Evolutionary conservation across 2,113 vertebrate species (phyloP), one percentile per base, ranked within the genome.

Genomic region (Cephalophus harveyi): DNA sequence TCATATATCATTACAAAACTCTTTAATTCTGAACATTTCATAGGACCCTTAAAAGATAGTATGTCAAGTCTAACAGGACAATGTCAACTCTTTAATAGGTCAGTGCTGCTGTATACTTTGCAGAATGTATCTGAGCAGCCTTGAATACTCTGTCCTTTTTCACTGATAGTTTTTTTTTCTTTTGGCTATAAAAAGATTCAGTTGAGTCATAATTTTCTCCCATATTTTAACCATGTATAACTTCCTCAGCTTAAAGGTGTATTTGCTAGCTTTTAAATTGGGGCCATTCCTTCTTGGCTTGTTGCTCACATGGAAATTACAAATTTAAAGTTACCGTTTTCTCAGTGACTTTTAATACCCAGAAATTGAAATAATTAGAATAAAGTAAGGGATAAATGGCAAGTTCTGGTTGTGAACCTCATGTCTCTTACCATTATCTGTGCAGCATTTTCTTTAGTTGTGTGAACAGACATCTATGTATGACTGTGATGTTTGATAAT

Each of bases 241-340:
- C 21, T 91, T 95, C 33, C 5, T 85, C 7, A 76, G 25, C 60
- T 93, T 92, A 94, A 92, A 84, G 89, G 71, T 43, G 62, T 43
- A 87, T 84, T 86, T 89, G 28, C 46, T 46, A 2, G 79, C n/a
- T n/a, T 89, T 50, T 81, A 52, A 93, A 90, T 71, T 92, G 25
- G 91, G n/a, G 87, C 19, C 36, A 43, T 90, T 25, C 50, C 33
- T 90, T 62, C 48, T 87, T 40, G 12, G 12, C 92, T 78, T 92
- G 16, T 92, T 96, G n/a, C 33, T 96, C 21, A 87, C 7, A 19
- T 19, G 91, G 50, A 76, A 94, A 36, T 93, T 81, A 94, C 14
- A 95, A 81, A 36, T 87, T 60, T 67, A 64, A 95, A 93, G 88
- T 92, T 94, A 87, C 6, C 28, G 43, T 94, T 92, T 95, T 93